Percentiles rank a stretch among this genome's conserved stretches.
Evolutionary conservation across 2,888 invertebrate genomes (phyloP).

Genomic region (Ichneumoninae sp.): DNA sequence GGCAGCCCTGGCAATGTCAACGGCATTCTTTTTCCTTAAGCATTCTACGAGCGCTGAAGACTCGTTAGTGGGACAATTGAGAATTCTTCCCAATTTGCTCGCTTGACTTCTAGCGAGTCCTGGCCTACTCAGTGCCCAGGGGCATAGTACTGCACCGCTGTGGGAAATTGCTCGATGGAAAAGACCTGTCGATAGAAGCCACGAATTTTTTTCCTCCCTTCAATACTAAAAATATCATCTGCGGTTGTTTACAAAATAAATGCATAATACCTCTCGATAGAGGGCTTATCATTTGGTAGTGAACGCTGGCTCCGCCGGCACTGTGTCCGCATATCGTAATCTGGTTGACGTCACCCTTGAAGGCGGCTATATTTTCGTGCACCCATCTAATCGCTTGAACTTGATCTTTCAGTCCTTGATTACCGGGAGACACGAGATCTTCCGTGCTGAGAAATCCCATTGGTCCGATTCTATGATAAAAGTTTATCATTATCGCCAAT

Average conservation of each 20-base stretch:
- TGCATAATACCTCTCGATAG: slow-evolving; percentile 78
- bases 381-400: slow-evolving; percentile 87
- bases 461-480: slow-evolving; percentile 84
- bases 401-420: slow-evolving; percentile 89
- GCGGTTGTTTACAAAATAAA: not conserved
- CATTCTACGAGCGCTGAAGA: slow-evolving; percentile 87
- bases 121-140: slow-evolving; percentile 87
- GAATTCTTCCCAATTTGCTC: slow-evolving; percentile 86
- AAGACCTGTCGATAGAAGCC: slow-evolving; percentile 84
- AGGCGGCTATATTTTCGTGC: slow-evolving; percentile 87
- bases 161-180: slow-evolving; percentile 89
- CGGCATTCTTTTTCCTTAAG: slow-evolving; percentile 86
- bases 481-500: not conserved
- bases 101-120: slow-evolving; percentile 86
- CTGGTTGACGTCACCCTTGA: slow-evolving; percentile 86
- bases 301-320: slow-evolving; percentile 89
- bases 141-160: slow-evolving; percentile 88
- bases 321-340: slow-evolving; percentile 90
- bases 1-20: slow-evolving; percentile 86
- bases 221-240: not conserved
- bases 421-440: slow-evolving; percentile 88
- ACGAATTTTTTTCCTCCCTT: slow-evolving; percentile 35
- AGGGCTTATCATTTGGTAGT: slow-evolving; percentile 89
- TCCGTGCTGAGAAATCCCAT: slow-evolving; percentile 89
- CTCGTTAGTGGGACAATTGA: slow-evolving; percentile 86